Evolutionary conservation across 2,888 invertebrate genomes (phyloP).

Genomic region (Drosophila barbarae): DNA sequence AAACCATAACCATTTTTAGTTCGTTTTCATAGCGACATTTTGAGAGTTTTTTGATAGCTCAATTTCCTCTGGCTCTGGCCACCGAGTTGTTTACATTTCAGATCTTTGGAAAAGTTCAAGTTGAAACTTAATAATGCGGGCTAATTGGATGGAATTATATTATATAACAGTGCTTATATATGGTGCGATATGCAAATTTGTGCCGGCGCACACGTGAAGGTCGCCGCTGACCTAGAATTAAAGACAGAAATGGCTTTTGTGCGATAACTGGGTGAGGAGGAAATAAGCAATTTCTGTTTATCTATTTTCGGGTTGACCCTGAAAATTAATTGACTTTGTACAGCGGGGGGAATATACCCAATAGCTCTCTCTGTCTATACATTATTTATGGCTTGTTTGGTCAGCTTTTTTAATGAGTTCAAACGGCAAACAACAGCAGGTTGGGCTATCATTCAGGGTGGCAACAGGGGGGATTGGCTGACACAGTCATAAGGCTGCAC

Average conservation of each 20-base stretch:
- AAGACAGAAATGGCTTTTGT: constrained; percentile 48
- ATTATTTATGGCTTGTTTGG: constrained; percentile 60
- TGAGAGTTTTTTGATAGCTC: constrained; percentile 32
- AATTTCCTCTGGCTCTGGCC: constrained; percentile 28
- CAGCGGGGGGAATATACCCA: constrained; percentile 19
- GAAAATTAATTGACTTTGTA: constrained; percentile 64
- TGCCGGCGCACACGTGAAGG: constrained; percentile 32
- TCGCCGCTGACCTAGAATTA: constrained; percentile 62
- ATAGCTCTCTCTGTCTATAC: constrained; percentile 25
- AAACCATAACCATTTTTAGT: neutral
- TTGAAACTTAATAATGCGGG: constrained; percentile 66
- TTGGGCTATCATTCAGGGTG: constrained; percentile 41
- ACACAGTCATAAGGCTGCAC: constrained; percentile 33
- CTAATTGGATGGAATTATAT: constrained; percentile 62
- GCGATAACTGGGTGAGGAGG: constrained; percentile 65
- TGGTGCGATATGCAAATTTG: constrained; percentile 58
- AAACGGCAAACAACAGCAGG: constrained; percentile 42
- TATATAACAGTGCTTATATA: constrained; percentile 38
- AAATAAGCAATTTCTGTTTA: constrained; percentile 57
- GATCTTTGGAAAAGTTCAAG: constrained; percentile 57
- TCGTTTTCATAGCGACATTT: constrained; percentile 19
- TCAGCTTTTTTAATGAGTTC: constrained; percentile 63
- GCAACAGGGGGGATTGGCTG: constrained; percentile 48
- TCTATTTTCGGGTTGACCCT: constrained; percentile 54
- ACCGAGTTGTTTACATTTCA: constrained; percentile 13